Evolutionary conservation across 2,888 invertebrate species (phyloP).

Genomic region (Empis stercorea): DNA sequence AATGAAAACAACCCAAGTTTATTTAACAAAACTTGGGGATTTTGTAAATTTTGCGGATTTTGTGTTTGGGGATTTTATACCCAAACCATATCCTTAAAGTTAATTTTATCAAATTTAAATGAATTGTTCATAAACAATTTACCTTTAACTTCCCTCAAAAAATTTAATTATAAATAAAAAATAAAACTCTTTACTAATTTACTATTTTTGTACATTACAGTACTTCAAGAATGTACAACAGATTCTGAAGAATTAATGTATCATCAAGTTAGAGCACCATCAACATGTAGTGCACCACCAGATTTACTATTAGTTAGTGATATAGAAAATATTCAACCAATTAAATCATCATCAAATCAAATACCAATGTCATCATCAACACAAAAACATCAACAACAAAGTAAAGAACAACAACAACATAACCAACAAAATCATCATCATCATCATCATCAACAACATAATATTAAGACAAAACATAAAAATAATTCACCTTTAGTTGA

Average conservation of each 20-base stretch:
- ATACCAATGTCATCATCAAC: constrained; percentile 24
- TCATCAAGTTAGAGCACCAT: constrained; percentile 41
- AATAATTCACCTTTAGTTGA: not conserved
- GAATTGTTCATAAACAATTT: no score
- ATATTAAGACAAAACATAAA: constrained; percentile 10
- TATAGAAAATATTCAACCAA: constrained; percentile 37
- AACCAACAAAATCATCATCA: constrained; percentile 13
- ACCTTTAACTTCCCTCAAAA: no score
- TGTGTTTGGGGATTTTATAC: no score
- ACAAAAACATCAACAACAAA: constrained; percentile 13
- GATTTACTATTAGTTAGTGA: constrained; percentile 46
- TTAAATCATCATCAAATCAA: constrained; percentile 19
- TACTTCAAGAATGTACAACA: constrained; percentile 50
- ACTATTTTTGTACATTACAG: no score
- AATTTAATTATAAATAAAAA: no score
- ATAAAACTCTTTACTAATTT: no score
- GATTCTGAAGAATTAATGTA: constrained; percentile 60
- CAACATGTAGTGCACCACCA: constrained; percentile 50
- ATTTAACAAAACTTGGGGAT: no score
- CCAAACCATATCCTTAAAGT: no score
- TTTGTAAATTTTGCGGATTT: no score
- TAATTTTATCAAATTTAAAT: no score
- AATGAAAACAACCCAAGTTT: no score
- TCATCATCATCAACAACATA: constrained; percentile 11
- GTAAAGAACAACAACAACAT: not conserved